Evolutionary conservation across 2,888 invertebrate species (phyloP).

Genomic region (Ophion slaviceki): DNA sequence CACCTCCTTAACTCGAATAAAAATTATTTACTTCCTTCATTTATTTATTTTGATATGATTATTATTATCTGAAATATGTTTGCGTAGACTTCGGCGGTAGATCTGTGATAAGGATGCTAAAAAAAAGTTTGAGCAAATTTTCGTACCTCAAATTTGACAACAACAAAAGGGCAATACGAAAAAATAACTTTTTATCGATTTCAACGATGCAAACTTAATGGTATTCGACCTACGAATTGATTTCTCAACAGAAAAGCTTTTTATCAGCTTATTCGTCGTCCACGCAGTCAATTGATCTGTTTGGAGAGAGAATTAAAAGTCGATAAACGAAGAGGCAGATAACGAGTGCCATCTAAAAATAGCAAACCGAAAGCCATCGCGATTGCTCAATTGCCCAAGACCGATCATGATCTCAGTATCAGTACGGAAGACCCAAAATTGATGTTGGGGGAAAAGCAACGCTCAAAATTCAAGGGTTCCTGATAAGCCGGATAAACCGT

Average conservation of each 20-base stretch:
- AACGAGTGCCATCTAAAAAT: constrained; percentile 6
- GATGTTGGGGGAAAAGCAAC: constrained; percentile 47
- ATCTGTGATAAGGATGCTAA: too few species aligned
- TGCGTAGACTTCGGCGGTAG: too few species aligned
- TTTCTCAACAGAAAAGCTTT: neutral
- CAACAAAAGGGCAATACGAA: neutral
- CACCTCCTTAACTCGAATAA: too few species aligned
- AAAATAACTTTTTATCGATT: neutral
- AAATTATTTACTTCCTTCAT: too few species aligned
- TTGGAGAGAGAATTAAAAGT: neutral
- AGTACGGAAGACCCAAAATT: constrained; percentile 28
- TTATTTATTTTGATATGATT: too few species aligned
- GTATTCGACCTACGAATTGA: neutral
- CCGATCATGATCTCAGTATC: constrained; percentile 20
- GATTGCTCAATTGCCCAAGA: neutral
- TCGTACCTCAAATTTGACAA: neutral
- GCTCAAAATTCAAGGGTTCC: constrained; percentile 49
- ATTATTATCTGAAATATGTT: too few species aligned
- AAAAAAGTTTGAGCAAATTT: neutral
- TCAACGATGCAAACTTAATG: neutral
- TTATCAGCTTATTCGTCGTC: neutral
- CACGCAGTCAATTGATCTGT: neutral
- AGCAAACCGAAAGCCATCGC: constrained; percentile 1
- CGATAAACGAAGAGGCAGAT: neutral
- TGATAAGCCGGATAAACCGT: constrained; percentile 57